These are phyloP conservation scores for Enteromius anoplus DNA, from an alignment of 2,797 vertebrate species.

Conservation along the genomic window DNA sequence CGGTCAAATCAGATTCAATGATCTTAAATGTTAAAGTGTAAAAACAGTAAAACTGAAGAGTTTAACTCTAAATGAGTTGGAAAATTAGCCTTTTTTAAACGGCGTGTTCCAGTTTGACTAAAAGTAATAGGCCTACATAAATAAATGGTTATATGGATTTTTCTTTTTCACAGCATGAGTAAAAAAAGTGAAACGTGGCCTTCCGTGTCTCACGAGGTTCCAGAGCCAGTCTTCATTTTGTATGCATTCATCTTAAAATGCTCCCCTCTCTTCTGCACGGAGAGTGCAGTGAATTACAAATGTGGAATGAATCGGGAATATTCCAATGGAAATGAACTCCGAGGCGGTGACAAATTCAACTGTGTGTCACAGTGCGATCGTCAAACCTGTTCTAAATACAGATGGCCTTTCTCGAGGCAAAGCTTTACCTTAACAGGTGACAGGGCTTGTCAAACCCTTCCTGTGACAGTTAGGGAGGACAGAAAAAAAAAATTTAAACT, in stretches of 20 bases:
- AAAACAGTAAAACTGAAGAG: too few relatives aligned
- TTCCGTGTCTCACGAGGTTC: not conserved
- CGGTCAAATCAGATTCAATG: too few relatives aligned
- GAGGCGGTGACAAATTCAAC: slow-evolving; percentile 19
- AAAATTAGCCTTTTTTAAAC: too few relatives aligned
- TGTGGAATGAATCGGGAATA: not conserved
- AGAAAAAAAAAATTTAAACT: slow-evolving; percentile 35
- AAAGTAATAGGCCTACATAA: not conserved
- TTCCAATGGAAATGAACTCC: slow-evolving; percentile 24
- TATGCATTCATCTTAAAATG: not conserved
- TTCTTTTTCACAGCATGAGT: not conserved
- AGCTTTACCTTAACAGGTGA: slow-evolving; percentile 42
- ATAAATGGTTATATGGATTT: not conserved
- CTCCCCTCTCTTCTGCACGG: not conserved
- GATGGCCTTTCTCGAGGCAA: slow-evolving; percentile 26
- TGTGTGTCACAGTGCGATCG: not conserved
- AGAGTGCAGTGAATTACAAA: not conserved
- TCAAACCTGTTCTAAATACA: slow-evolving; percentile 44
- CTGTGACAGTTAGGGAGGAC: slow-evolving; percentile 33
- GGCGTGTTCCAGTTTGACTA: not conserved
- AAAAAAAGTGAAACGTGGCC: not conserved
- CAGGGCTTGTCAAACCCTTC: slow-evolving; percentile 42
- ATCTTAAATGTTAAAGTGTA: too few relatives aligned
- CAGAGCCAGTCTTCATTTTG: not conserved
- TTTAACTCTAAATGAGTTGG: too few relatives aligned